Conservation (phyloP, 2,888 invertebrate species). For the Eupithecia vulgata region DNA sequence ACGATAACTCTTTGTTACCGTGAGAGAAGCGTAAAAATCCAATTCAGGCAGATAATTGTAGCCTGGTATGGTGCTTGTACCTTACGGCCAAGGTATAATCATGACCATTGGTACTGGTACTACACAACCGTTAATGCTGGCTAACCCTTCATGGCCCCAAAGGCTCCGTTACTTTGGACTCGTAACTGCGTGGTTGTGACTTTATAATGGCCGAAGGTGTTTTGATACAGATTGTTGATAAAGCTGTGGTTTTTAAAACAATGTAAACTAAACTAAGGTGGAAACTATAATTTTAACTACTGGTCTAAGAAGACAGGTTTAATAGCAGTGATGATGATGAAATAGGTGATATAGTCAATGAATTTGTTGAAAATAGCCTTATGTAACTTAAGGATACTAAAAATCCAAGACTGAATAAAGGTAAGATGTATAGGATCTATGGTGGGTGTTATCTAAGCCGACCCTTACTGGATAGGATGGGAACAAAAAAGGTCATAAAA, state of each 20-base stretch:
- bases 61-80: not conserved
- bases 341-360: not conserved
- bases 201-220: slow-evolving; percentile 6
- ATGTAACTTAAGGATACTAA: not conserved
- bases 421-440: not conserved
- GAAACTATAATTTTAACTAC: not conserved
- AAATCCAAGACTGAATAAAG: not conserved
- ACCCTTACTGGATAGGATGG: not conserved
- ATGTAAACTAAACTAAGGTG: not conserved
- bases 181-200: slow-evolving; percentile 26
- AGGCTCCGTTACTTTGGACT: slow-evolving; percentile 51
- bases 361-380: not conserved
- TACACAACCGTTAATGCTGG: slow-evolving; percentile 52
- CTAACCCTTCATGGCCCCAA: slow-evolving; percentile 57
- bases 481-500: slow-evolving; percentile 13
- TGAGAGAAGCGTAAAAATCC: slow-evolving; percentile 4
- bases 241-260: slow-evolving; percentile 9
- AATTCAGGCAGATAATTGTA: not conserved
- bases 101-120: slow-evolving; percentile 47
- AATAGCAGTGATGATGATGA: not conserved
- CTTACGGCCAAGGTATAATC: slow-evolving; percentile 36
- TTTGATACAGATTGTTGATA: slow-evolving; percentile 9
- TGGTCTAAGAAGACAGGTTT: not conserved
- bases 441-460: not conserved
- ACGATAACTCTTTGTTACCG: slow-evolving; percentile 1